Conservation (phyloP, 2,113 vertebrate genomes). For the Myodes glareolus region DNA sequence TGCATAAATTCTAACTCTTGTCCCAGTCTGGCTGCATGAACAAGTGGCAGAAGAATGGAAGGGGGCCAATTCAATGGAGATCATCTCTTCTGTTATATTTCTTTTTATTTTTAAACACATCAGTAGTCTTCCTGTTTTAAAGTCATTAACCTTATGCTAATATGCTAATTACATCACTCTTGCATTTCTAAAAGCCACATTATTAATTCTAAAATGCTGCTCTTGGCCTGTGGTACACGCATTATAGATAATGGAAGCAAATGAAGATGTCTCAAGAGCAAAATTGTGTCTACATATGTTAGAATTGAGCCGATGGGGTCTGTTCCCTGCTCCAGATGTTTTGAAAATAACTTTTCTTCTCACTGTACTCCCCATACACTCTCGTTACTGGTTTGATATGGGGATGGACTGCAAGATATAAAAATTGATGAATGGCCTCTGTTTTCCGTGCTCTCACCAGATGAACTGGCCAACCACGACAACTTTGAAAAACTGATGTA, state of each 20-base stretch:
- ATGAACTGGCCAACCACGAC: constrained; percentile 62
- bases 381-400: constrained; percentile 47
- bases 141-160: constrained; percentile 50
- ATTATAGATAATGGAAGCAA: background rate
- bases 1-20: background rate
- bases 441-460: constrained; percentile 57
- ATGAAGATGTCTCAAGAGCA: constrained; percentile 18
- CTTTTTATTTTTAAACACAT: background rate
- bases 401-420: background rate
- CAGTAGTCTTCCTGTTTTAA: constrained; percentile 46
- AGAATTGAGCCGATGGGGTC: background rate
- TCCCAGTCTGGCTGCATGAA: background rate
- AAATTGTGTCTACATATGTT: constrained; percentile 29
- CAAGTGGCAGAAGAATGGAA: background rate
- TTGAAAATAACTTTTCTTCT: constrained; percentile 52
- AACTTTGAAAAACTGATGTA: constrained; percentile 62
- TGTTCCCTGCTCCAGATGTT: background rate
- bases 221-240: background rate
- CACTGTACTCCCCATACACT: background rate
- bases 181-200: constrained; percentile 23
- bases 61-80: background rate
- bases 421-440: constrained; percentile 48
- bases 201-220: constrained; percentile 39
- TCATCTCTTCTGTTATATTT: background rate
- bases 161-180: constrained; percentile 31